These are phyloP conservation scores for Hydrotaea diabolus DNA, from an alignment of 2,888 invertebrate genomes.

Conservation along the genomic window DNA sequence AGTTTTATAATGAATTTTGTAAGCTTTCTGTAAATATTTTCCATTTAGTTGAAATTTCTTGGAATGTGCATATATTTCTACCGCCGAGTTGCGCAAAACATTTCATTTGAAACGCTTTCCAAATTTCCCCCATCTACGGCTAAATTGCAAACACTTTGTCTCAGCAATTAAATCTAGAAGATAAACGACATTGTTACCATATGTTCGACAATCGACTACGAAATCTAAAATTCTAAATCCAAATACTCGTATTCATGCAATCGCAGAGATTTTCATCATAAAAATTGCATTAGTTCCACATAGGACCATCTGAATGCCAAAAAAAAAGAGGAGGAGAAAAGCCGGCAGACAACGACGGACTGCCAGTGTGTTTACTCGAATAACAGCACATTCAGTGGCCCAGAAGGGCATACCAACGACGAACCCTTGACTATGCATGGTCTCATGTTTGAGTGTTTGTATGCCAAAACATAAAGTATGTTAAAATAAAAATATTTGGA, in stretches of 20 bases:
- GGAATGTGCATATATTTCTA: too few relatives aligned
- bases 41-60: too few relatives aligned
- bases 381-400: not conserved
- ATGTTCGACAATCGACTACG: conserved; percentile 32
- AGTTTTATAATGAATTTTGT: too few relatives aligned
- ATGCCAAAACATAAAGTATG: not conserved
- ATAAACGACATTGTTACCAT: conserved; percentile 26
- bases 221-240: conserved; percentile 23
- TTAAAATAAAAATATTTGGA: conserved; percentile 33
- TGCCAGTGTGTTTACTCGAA: conserved; percentile 42
- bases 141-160: not conserved
- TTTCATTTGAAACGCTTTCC: not conserved
- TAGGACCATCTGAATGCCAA: not conserved
- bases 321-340: conserved; percentile 3
- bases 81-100: not conserved
- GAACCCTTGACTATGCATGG: conserved; percentile 42
- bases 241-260: conserved; percentile 5
- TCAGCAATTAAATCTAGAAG: not conserved
- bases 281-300: conserved; percentile 53
- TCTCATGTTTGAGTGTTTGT: not conserved
- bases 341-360: not conserved
- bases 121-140: not conserved
- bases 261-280: conserved; percentile 34
- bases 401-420: conserved; percentile 38
- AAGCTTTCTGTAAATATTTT: too few relatives aligned